A percentile compares a stretch with the other conserved stretches of the same genome.
These are phyloP conservation scores for Danaus plexippus DNA, from an alignment of 1,140 invertebrate species.

Conservation along the genomic window DNA sequence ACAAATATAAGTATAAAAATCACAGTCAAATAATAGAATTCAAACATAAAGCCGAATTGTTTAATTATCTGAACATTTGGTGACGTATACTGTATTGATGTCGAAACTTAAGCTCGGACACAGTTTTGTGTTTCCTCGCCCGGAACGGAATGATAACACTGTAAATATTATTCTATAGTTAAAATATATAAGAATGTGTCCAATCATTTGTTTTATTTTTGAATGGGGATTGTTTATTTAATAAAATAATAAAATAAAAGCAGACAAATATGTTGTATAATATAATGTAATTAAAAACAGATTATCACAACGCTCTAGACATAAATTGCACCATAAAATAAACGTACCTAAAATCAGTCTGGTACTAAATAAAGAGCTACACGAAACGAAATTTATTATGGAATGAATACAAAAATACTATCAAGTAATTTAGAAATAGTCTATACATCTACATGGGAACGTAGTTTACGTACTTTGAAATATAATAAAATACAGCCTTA, in stretches of 20 bases:
- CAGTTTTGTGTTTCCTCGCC: conserved; percentile 9
- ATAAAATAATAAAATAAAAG: conserved; percentile 3
- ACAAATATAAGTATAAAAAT: too few relatives aligned
- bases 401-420: conserved; percentile 72
- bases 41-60: too few relatives aligned
- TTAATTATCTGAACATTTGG: too few relatives aligned
- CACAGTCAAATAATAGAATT: too few relatives aligned
- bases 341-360: conserved; percentile 72
- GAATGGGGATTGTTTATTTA: not conserved
- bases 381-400: conserved; percentile 51
- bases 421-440: conserved; percentile 67
- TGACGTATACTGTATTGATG: not conserved
- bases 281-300: conserved; percentile 68
- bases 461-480: conserved; percentile 53
- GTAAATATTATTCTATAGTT: conserved; percentile 30
- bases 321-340: conserved; percentile 72
- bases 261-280: conserved; percentile 43
- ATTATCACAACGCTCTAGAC: conserved; percentile 72
- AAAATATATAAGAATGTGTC: conserved; percentile 29
- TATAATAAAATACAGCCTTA: conserved; percentile 60
- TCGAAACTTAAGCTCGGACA: not conserved
- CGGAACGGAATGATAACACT: conserved; percentile 26
- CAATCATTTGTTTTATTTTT: conserved; percentile 14
- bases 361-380: conserved; percentile 67
- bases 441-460: conserved; percentile 53